Conservation (phyloP, 1,140 invertebrate species). For the Apis dorsata region DNA sequence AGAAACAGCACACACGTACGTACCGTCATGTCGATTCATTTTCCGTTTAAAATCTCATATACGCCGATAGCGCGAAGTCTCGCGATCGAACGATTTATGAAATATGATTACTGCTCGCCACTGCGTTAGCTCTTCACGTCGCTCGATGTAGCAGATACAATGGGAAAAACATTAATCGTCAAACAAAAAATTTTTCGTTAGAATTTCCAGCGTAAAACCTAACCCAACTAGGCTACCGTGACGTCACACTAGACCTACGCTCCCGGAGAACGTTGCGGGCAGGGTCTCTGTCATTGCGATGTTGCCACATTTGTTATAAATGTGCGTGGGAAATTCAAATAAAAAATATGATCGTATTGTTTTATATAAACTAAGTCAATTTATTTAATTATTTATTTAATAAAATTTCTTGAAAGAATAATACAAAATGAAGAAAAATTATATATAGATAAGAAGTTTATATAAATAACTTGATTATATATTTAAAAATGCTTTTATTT, state of each 20-base stretch:
- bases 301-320: constrained; percentile 28
- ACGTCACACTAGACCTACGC: constrained; percentile 82
- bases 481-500: no score
- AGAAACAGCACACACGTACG: constrained; percentile 76
- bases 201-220: constrained; percentile 85
- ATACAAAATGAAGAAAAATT: background rate
- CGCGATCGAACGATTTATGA: constrained; percentile 77
- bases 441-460: no score
- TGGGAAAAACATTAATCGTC: constrained; percentile 83
- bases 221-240: constrained; percentile 87
- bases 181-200: constrained; percentile 84
- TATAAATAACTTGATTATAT: background rate
- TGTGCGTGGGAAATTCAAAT: constrained; percentile 46
- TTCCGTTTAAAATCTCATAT: constrained; percentile 82
- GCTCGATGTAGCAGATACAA: constrained; percentile 69
- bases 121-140: constrained; percentile 49
- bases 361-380: background rate
- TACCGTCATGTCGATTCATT: constrained; percentile 92
- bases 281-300: constrained; percentile 43
- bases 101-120: constrained; percentile 62
- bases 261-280: constrained; percentile 47
- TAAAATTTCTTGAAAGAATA: background rate
- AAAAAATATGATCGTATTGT: background rate
- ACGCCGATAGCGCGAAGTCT: constrained; percentile 81
- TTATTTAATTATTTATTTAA: background rate